Percentiles rank a stretch among this genome's conserved stretches.
Conservation (phyloP, 2,888 invertebrate species). For the Ptychoptera contaminata region DNA sequence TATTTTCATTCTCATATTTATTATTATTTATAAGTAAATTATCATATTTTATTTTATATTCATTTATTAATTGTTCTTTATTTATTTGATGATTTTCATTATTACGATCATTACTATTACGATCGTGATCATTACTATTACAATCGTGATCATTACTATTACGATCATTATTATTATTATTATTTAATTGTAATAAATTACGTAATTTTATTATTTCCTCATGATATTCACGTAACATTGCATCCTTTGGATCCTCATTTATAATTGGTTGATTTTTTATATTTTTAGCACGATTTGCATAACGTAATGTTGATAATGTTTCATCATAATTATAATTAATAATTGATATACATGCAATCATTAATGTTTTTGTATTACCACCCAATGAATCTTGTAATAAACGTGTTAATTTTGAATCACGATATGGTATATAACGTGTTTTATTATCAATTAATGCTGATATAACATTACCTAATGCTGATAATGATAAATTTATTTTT, state of each 20-base stretch:
- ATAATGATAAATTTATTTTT: constrained; percentile 75
- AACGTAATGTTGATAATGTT: constrained; percentile 64
- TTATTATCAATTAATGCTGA: constrained; percentile 72
- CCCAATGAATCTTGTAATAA: constrained; percentile 66
- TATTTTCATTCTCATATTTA: constrained; percentile 17
- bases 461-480: constrained; percentile 79
- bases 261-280: constrained; percentile 72
- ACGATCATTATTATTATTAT: neutral
- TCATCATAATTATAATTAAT: constrained; percentile 73
- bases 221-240: constrained; percentile 68
- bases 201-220: constrained; percentile 59
- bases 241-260: constrained; percentile 84
- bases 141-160: neutral
- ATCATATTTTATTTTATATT: constrained; percentile 28
- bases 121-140: neutral
- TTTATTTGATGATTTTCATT: no score
- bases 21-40: constrained; percentile 23
- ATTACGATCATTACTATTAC: neutral
- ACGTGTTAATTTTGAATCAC: constrained; percentile 74
- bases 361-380: constrained; percentile 77
- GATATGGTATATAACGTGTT: constrained; percentile 63
- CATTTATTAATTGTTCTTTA: constrained; percentile 15
- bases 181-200: constrained; percentile 16
- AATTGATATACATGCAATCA: constrained; percentile 75
- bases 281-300: constrained; percentile 74